Base-by-base conservation (phyloP, 2,797 vertebrate species). In the Semaprochilodus insignis region DNA sequence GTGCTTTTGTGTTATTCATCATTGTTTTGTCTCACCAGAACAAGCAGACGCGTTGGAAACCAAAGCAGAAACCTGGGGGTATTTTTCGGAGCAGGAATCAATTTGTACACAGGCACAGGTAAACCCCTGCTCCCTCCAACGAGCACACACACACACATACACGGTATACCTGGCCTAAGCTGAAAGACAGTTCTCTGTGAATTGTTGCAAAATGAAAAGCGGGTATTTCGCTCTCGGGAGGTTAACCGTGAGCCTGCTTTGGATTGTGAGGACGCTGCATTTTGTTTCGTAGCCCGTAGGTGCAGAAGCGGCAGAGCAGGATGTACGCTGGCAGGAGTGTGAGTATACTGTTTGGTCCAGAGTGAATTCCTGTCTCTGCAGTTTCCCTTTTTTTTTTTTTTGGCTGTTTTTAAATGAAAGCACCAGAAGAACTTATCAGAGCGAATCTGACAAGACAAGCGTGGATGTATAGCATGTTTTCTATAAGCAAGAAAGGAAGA, bases 31-130 rank as follows among this genome's bases (percentile, higher is more conserved):
- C 70, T 74, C 15, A 73, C 48, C 51, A 70, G 74, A 84, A 77
- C 87, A 74, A 59, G 74, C 84, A 48, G 40, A 80, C 75, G 65
- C 51, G 62, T 23, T 67, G 55, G 77, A 84, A 88, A 85, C 74
- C 82, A 81, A 81, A 84, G 67, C 85, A 51, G 54, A 82, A 81
- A 90, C 83, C 84, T 85, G 72, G 72, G 82, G 77, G 63, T 85
- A 69, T 80, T 87, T 66, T 70, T 25, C 76, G 79, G 52, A 71
- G 62, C 77, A 85, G 70, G 74, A 51, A 78, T 85, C 85, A 81
- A 51, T 83, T 79, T 82, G 76, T 57, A 85, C 73, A 69, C 54
- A 74, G 40, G 75, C 48, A n/a, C 66, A 69, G 65, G 62, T 34
- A 52, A 66, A 66, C 48, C 44, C 74, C 15, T 1, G 34, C n/a